Base-by-base conservation (phyloP, 1,140 invertebrate species). In the Nasonia giraulti region DNA sequence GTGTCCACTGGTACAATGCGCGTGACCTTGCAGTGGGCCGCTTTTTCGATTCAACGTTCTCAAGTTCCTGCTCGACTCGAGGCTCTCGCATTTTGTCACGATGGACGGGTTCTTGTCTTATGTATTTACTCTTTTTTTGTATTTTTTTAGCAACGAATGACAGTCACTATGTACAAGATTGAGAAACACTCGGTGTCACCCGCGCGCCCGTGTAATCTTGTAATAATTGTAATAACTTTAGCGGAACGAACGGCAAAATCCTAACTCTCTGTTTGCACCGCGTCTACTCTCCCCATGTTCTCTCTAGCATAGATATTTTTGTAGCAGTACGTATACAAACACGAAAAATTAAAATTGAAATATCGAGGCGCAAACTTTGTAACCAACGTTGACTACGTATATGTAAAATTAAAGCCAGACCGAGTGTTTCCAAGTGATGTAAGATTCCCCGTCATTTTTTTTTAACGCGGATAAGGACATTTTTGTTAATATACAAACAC, bases 251-350 rank as follows among this genome's bases (percentile, higher is more conserved):
- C 76, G 47, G 68, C 74, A 44, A 79, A 85, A 62, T 85, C 79
- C 79, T 85, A 62, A 82, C 8, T 80, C 77, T 85, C 66, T 85
- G 75, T 83, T 86, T 73, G 80, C 73, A 86, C 17, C 76, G 55
- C 44, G 76, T 79, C 76, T 78, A 77, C 77, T 84, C 76, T 79
- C 62, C 66, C 73, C 73, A 55, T 69, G 62, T 83, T 50, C 85
- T 86, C 50, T 82, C 50, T 86, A 86, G 85, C 68, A 86, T 86
- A 86, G 85, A 82, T 86, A 86, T 86, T 86, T 86, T 86, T 86
- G 85, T 86, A 86, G 85, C 69, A 40, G 31, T 74, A 83, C 69
- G 69, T 83, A 73, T 86, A 83, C 69, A 83, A n/a, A 81, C 73
- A 77, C 27, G 55, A 74, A 81, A 76, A n/a, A 31, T 17, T 20